These are phyloP conservation scores for Leptinotarsa texana DNA, from an alignment of 1,140 invertebrate genomes.

Conservation along the genomic window DNA sequence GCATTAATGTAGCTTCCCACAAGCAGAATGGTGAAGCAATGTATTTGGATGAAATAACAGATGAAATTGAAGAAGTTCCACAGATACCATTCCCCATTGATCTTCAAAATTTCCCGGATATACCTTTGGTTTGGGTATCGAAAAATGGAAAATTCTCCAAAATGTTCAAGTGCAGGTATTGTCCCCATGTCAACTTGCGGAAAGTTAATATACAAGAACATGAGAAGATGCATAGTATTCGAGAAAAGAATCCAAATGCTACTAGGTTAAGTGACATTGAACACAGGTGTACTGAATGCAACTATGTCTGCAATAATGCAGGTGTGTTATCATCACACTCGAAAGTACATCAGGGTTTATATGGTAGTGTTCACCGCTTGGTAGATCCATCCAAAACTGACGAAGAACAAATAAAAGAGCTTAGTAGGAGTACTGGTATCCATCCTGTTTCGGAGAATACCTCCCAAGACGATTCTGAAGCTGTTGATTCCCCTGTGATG, in stretches of 20 bases:
- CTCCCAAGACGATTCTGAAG: conserved; percentile 28
- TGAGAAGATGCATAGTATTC: conserved; percentile 78
- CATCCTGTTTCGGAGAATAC: not conserved
- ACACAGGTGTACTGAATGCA: conserved; percentile 75
- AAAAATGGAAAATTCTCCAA: conserved; percentile 73
- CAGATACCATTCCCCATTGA: conserved; percentile 32
- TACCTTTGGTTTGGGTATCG: conserved; percentile 75
- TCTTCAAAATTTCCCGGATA: conserved; percentile 53
- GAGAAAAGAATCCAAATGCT: conserved; percentile 56
- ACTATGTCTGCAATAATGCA: conserved; percentile 77
- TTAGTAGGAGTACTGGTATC: conserved; percentile 57
- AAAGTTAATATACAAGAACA: conserved; percentile 83
- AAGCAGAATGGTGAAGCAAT: conserved; percentile 49
- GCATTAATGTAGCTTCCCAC: conserved; percentile 57
- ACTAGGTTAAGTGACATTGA: conserved; percentile 46
- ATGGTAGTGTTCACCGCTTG: conserved; percentile 70
- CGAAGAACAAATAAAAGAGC: conserved; percentile 69
- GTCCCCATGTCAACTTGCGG: conserved; percentile 79
- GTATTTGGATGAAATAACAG: conserved; percentile 50
- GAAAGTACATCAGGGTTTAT: conserved; percentile 74
- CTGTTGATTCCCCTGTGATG: conserved; percentile 29
- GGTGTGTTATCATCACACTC: conserved; percentile 76
- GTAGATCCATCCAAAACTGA: conserved; percentile 68
- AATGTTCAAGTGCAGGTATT: conserved; percentile 84
- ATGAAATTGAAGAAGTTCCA: conserved; percentile 51